Evolutionary conservation across 2,888 invertebrate genomes (phyloP).

Genomic region (Stenoptilia bipunctidactyla): DNA sequence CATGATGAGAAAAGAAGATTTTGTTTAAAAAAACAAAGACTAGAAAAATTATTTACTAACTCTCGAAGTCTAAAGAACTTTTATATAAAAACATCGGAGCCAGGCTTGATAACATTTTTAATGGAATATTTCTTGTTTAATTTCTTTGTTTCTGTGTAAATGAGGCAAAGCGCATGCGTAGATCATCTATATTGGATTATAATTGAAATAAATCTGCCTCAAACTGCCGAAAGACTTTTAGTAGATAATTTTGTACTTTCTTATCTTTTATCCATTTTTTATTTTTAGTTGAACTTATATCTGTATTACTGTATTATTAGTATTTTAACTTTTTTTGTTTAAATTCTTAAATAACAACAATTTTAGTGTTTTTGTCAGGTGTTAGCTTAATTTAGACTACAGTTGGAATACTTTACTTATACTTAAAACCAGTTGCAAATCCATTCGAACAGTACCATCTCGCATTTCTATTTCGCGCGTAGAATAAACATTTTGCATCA

Average conservation of each 20-base stretch:
- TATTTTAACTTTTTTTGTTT: too few relatives aligned
- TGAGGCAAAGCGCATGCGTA: slow-evolving; percentile 46
- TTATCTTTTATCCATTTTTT: too few relatives aligned
- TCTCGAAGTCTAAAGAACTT: too few relatives aligned
- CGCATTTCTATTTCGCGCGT: slow-evolving; percentile 37
- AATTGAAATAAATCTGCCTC: slow-evolving; percentile 65
- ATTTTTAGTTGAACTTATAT: neutral
- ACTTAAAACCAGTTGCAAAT: slow-evolving; percentile 20
- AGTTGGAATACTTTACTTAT: too few relatives aligned
- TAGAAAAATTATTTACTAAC: too few relatives aligned
- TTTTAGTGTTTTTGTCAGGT: slow-evolving; percentile 2
- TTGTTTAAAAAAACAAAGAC: too few relatives aligned
- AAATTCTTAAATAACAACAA: neutral
- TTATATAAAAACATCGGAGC: too few relatives aligned
- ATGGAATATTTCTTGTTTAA: too few relatives aligned
- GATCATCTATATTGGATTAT: slow-evolving; percentile 39
- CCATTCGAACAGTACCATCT: too few relatives aligned
- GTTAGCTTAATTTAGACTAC: slow-evolving; percentile 10
- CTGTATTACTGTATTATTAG: too few relatives aligned
- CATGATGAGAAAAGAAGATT: too few relatives aligned
- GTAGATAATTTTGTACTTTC: neutral
- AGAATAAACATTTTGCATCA: slow-evolving; percentile 67
- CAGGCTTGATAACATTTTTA: too few relatives aligned
- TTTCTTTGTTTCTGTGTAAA: slow-evolving; percentile 43
- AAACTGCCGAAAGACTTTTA: slow-evolving; percentile 22